These are phyloP conservation scores for Smutsia gigantea DNA, from an alignment of 2,797 vertebrate species.

Conservation along the genomic window DNA sequence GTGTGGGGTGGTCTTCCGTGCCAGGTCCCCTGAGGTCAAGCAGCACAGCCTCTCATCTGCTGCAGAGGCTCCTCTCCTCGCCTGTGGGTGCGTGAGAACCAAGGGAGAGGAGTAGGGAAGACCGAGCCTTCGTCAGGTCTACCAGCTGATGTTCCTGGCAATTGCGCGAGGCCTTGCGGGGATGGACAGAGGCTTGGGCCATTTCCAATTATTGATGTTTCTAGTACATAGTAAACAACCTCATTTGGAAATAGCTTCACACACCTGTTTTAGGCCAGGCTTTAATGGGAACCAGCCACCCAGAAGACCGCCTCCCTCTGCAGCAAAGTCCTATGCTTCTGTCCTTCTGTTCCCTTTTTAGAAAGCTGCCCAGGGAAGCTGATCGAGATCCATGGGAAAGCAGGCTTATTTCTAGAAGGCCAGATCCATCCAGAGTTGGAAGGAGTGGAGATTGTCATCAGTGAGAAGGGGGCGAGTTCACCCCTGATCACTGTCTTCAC, in stretches of 20 bases:
- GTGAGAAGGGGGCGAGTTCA: slow-evolving; percentile 90
- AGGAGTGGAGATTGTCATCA: slow-evolving; percentile 96
- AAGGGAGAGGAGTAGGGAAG: neutral
- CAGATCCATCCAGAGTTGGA: slow-evolving; percentile 93
- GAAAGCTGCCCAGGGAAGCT: slow-evolving; percentile 96
- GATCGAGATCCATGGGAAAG: slow-evolving; percentile 95
- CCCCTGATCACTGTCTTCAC: slow-evolving; percentile 95
- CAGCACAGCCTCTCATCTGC: neutral
- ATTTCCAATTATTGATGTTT: neutral
- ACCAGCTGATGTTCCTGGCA: neutral
- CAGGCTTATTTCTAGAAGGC: slow-evolving; percentile 96
- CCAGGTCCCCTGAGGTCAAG: neutral
- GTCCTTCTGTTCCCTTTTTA: slow-evolving; percentile 73
- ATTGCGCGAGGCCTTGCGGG: neutral
- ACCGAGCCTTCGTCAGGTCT: neutral
- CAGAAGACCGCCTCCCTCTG: neutral
- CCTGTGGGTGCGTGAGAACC: neutral
- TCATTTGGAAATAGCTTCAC: neutral
- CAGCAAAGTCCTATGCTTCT: neutral
- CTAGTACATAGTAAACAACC: neutral
- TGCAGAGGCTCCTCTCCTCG: neutral
- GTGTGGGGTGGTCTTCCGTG: fast-evolving
- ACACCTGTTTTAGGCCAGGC: neutral
- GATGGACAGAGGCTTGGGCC: neutral
- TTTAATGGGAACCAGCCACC: neutral